Evolutionary conservation across 2,113 vertebrate genomes (phyloP).

Genomic region (Aleadryas rufinucha): DNA sequence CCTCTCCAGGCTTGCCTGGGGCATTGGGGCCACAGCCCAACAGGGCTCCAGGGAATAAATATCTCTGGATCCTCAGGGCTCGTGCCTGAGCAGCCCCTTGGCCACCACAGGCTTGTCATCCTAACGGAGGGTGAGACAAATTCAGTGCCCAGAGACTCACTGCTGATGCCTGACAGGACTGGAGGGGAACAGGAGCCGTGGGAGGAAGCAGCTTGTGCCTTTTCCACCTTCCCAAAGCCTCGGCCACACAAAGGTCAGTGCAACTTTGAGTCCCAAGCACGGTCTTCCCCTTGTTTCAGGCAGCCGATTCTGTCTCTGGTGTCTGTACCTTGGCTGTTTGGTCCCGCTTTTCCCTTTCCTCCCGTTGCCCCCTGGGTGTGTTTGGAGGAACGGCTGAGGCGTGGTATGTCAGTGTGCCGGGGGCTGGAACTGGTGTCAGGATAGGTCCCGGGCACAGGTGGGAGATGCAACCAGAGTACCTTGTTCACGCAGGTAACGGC

Average conservation of each 20-base stretch:
- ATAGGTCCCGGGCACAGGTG: rapidly evolving
- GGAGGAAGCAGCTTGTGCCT: neutral
- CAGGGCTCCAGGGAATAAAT: neutral
- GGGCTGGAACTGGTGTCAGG: neutral
- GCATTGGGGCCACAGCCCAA: too few species aligned
- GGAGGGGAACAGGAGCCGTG: neutral
- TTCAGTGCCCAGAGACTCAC: rapidly evolving
- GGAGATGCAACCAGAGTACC: rapidly evolving
- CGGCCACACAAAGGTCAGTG: rapidly evolving
- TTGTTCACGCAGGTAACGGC: rapidly evolving
- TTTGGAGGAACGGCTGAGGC: rapidly evolving
- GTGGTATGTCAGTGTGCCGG: rapidly evolving
- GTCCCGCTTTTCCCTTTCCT: neutral
- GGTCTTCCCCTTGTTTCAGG: neutral
- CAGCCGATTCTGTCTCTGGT: rapidly evolving
- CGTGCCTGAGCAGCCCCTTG: neutral
- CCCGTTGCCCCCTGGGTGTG: rapidly evolving
- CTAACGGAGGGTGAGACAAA: neutral
- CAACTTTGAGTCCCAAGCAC: too few species aligned
- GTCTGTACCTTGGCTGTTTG: rapidly evolving
- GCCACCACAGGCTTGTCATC: neutral
- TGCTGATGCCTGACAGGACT: neutral
- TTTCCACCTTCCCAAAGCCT: neutral
- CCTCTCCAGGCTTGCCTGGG: neutral
- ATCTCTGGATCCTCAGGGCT: rapidly evolving